phyloP scores from a whole-genome alignment of 2,797 vertebrate species.

The Labeo calbasu region DNA sequence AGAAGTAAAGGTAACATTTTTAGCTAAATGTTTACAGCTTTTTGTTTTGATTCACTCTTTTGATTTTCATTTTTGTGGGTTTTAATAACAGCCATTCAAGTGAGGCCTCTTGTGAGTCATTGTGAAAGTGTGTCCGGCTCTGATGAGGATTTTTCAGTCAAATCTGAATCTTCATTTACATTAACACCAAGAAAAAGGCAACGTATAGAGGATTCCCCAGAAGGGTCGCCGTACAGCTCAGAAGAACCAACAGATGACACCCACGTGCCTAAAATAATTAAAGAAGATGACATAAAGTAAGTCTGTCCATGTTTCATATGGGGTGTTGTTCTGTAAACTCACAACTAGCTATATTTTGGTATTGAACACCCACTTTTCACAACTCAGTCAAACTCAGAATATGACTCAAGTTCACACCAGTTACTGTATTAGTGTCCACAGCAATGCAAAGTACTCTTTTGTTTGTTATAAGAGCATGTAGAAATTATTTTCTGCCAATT shows the following conservation, averaged over 20 bases:
- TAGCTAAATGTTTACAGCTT: not conserved
- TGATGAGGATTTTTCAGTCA: slow-evolving; percentile 2
- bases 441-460: too few relatives aligned
- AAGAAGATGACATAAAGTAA: slow-evolving; percentile 41
- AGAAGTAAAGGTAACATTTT: slow-evolving; percentile 31
- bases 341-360: not conserved
- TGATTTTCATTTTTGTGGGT: not conserved
- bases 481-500: not conserved
- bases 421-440: not conserved
- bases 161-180: slow-evolving; percentile 14
- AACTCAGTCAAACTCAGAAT: not conserved
- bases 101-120: slow-evolving; percentile 10
- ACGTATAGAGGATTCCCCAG: slow-evolving; percentile 21
- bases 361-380: not conserved
- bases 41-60: not conserved
- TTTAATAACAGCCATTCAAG: slow-evolving; percentile 42
- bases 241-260: slow-evolving; percentile 25
- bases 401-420: not conserved
- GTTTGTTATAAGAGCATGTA: too few relatives aligned
- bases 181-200: slow-evolving; percentile 23
- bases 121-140: slow-evolving; percentile 24
- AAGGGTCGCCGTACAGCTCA: not conserved
- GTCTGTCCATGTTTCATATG: not conserved
- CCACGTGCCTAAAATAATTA: not conserved
- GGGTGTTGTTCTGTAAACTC: not conserved